These are phyloP conservation scores for Microchirus variegatus DNA, from an alignment of 2,797 vertebrate genomes.

Conservation along the genomic window DNA sequence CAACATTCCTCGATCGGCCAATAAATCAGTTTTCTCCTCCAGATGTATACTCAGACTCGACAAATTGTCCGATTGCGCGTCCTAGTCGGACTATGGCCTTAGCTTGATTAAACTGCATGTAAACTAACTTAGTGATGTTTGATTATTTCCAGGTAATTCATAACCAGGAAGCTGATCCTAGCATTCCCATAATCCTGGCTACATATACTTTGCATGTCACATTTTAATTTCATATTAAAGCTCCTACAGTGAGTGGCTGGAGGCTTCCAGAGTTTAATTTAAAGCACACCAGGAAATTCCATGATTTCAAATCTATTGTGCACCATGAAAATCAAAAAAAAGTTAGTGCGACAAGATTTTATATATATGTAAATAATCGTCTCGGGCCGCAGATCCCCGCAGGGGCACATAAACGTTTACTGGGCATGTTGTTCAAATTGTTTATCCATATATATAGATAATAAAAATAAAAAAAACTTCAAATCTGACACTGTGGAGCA, in stretches of 20 bases:
- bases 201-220: no score
- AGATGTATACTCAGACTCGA: no score
- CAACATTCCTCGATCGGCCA: no score
- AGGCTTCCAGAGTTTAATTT: neutral
- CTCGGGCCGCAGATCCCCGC: neutral
- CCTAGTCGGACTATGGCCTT: no score
- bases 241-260: conserved; percentile 10
- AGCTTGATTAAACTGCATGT: no score
- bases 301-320: neutral
- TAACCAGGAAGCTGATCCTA: no score
- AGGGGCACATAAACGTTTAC: conserved; percentile 6
- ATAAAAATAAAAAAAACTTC: conserved; percentile 16
- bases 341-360: neutral
- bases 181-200: no score
- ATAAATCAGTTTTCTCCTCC: no score
- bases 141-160: no score
- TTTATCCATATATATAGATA: conserved; percentile 42
- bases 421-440: neutral
- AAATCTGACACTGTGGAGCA: conserved; percentile 9
- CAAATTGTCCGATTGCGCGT: no score
- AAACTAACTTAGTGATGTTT: no score
- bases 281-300: conserved; percentile 4
- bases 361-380: neutral
- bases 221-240: conserved; percentile 39
- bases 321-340: conserved; percentile 1